These are phyloP conservation scores for Tonatia bakeri DNA, from an alignment of 2,113 vertebrate genomes.

Conservation along the genomic window DNA sequence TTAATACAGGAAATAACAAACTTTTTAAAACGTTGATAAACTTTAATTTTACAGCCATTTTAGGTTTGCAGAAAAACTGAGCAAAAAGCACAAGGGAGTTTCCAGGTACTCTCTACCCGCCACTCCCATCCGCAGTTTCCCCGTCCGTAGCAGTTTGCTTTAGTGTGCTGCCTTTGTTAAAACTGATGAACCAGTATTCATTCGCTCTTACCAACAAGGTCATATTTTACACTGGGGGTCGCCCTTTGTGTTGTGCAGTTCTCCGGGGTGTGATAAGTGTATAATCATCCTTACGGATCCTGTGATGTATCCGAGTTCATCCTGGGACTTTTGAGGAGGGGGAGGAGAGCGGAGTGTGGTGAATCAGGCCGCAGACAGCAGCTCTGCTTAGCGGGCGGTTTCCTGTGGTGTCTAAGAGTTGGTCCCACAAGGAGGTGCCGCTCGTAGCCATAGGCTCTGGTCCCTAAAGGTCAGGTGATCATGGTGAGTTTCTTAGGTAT, in stretches of 20 bases:
- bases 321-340: neutral
- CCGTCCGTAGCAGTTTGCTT: neutral
- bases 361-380: neutral
- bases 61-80: neutral
- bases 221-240: neutral
- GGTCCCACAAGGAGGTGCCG: neutral
- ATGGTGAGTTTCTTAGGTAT: neutral
- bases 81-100: neutral
- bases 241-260: neutral
- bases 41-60: neutral
- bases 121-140: no score
- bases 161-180: neutral
- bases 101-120: neutral
- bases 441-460: neutral
- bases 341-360: neutral
- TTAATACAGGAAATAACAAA: neutral
- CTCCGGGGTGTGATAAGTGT: neutral
- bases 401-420: neutral
- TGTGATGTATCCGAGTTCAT: neutral
- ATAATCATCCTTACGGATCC: neutral
- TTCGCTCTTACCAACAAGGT: neutral
- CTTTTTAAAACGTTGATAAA: neutral
- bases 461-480: neutral
- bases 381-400: neutral
- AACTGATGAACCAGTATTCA: neutral